These are phyloP conservation scores for Trypoxylus dichotomus DNA, from an alignment of 1,140 invertebrate species.

Conservation along the genomic window DNA sequence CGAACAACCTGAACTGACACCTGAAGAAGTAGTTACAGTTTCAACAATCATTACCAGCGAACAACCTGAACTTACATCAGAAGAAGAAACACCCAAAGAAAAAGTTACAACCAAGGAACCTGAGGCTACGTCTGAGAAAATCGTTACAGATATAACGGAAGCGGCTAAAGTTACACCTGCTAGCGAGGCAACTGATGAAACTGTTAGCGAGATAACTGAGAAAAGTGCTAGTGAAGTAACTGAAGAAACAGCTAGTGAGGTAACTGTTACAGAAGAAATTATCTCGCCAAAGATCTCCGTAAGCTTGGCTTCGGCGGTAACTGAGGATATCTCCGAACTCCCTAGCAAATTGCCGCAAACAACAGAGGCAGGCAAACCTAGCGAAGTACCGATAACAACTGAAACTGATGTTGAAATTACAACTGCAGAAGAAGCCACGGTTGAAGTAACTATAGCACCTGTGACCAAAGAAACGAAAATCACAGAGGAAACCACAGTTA, in stretches of 20 bases:
- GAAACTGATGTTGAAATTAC: too few relatives aligned
- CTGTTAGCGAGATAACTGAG: slow-evolving; percentile 34
- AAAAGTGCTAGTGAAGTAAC: too few relatives aligned
- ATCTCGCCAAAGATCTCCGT: background rate
- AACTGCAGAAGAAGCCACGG: background rate
- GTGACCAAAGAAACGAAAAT: background rate
- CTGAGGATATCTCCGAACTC: background rate
- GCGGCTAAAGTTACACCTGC: background rate
- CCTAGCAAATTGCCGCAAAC: too few relatives aligned
- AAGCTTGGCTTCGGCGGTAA: background rate
- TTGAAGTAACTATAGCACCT: background rate
- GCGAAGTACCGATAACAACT: background rate
- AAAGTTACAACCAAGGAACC: background rate
- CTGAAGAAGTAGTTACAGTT: slow-evolving; percentile 26
- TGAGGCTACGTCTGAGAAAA: slow-evolving; percentile 9
- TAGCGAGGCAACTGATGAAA: slow-evolving; percentile 32
- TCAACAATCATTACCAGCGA: slow-evolving; percentile 26
- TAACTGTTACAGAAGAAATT: slow-evolving; percentile 34
- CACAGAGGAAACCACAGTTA: background rate
- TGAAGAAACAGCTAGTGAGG: slow-evolving; percentile 32
- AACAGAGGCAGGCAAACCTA: background rate
- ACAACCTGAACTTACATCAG: background rate
- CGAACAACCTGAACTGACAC: slow-evolving; percentile 24
- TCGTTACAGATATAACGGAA: slow-evolving; percentile 22
- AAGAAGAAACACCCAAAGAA: slow-evolving; percentile 7